These are phyloP conservation scores for Trachops cirrhosus DNA, from an alignment of 2,797 vertebrate species.

Conservation along the genomic window DNA sequence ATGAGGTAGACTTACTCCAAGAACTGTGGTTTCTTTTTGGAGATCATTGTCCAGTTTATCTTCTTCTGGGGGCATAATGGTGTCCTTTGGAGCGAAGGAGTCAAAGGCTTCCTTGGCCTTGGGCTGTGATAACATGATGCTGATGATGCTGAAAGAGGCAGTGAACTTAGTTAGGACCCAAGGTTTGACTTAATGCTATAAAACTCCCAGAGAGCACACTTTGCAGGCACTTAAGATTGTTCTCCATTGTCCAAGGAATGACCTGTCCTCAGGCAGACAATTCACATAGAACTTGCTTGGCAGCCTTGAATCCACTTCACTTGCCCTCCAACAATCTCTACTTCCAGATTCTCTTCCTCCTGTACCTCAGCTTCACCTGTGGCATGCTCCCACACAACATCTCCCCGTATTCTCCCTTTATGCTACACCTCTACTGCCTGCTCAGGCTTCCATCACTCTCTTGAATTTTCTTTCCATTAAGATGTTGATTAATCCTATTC, in stretches of 20 bases:
- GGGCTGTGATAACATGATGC: background rate
- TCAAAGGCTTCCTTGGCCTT: background rate
- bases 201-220: background rate
- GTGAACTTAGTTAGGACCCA: background rate
- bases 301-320: background rate
- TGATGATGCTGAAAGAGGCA: background rate
- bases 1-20: constrained; percentile 46
- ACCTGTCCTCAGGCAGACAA: background rate
- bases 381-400: no score
- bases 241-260: background rate
- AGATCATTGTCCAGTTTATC: background rate
- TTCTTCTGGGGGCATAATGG: background rate
- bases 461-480: background rate
- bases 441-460: background rate
- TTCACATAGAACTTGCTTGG: background rate
- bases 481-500: background rate
- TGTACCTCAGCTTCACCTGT: background rate
- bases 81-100: background rate
- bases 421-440: background rate
- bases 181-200: background rate
- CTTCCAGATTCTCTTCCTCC: background rate
- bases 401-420: no score
- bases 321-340: no score
- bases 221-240: background rate
- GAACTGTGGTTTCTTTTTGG: constrained; percentile 30